These are phyloP conservation scores for Heliconius eleuchia DNA, from an alignment of 1,140 invertebrate species.

Conservation along the genomic window DNA sequence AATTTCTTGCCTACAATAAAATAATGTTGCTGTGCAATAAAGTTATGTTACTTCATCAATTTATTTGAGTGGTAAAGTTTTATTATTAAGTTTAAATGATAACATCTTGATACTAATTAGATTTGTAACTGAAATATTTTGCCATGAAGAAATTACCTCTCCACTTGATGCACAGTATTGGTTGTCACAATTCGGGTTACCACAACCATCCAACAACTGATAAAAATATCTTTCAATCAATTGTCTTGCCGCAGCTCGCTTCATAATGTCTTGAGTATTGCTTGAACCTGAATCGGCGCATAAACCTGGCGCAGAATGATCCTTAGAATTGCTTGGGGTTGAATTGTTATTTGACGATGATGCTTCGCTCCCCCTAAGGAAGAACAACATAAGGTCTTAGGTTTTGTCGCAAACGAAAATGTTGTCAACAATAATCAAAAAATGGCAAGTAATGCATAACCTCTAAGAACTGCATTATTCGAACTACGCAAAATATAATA, in stretches of 20 bases:
- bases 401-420: background rate
- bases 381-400: background rate
- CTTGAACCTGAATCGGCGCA: constrained; percentile 54
- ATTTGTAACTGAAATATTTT: constrained; percentile 9
- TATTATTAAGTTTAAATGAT: background rate
- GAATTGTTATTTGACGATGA: constrained; percentile 74
- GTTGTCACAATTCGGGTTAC: constrained; percentile 92
- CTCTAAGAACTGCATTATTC: constrained; percentile 33
- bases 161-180: constrained; percentile 94
- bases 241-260: constrained; percentile 92
- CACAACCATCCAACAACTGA: constrained; percentile 94
- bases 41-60: background rate
- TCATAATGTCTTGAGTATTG: constrained; percentile 85
- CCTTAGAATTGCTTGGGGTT: constrained; percentile 62
- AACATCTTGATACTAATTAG: constrained; percentile 13
- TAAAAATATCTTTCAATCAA: constrained; percentile 96
- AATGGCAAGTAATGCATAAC: constrained; percentile 77
- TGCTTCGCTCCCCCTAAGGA: constrained; percentile 77
- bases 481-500: constrained; percentile 3
- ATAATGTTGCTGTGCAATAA: background rate
- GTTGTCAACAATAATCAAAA: constrained; percentile 47
- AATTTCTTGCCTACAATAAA: constrained; percentile 83
- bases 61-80: background rate
- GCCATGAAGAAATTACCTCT: constrained; percentile 80
- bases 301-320: constrained; percentile 58